Base-by-base conservation (phyloP, 2,113 vertebrate species). In the Ornithorhynchus anatinus region DNA sequence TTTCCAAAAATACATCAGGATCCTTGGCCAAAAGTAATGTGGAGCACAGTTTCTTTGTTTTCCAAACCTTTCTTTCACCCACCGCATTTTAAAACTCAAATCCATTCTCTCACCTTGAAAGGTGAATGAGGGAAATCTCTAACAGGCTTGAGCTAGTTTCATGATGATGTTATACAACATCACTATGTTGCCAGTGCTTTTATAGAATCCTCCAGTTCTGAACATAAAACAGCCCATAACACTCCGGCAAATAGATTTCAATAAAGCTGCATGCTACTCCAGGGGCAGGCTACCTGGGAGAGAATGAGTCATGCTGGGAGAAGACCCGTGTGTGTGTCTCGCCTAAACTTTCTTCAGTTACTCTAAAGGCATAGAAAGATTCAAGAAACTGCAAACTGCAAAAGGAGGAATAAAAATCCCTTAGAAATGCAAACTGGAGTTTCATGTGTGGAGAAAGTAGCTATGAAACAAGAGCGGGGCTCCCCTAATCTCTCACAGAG, bases 151-250 rank as follows among this genome's bases (percentile, higher is more conserved):
- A 22, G 29, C 59, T 3, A 15, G 10, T 14, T n/a, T n/a, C 2
- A 0, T 6, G 31, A 3, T 1, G 35, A n/a, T 25, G 47, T 42
- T 31, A 43, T 66, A 66, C 52, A 68, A 70, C 36, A 48, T 14
- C 53, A 8, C 36, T 7, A 12, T 9, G 7, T 2, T 14, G 66
- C 67, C 80, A 29, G 14, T 0, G 54, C 40, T 72, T 75, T 80
- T 73, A 76, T 64, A 23, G 32, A 60, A 76, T 1, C 36, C 4
- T 72, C 75, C 2, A 10, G 45, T 19, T 52, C 67, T 48, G 31
- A 36, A 69, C 14, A 15, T 12, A 38, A 76, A 54, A 38, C 66
- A 57, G 2, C 0, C 69, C 15, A 33, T 3, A 69, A 61, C 69
- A 17, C 12, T 52, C 14, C 2, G 72, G 68, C 78, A 74, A 61